Conservation (phyloP, 2,113 vertebrate species). For the Paradoxurus hermaphroditus region DNA sequence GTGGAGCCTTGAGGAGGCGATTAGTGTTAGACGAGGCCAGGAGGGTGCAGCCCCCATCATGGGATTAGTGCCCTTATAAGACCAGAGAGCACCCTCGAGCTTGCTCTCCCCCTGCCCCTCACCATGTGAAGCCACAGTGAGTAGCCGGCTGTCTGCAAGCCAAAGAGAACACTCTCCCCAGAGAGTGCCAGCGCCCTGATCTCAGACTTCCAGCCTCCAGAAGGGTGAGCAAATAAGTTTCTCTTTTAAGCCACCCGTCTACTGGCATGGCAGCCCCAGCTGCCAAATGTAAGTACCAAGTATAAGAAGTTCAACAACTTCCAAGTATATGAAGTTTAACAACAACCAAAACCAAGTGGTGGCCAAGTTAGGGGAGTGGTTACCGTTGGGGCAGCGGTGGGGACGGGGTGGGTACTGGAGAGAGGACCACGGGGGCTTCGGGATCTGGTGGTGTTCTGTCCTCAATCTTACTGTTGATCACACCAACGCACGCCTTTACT, state of each 20-base stretch:
- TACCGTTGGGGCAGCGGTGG: fast-evolving
- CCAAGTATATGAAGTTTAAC: neutral
- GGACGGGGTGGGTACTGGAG: fast-evolving
- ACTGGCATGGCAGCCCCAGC: neutral
- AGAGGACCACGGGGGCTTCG: neutral
- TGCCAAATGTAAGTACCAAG: neutral
- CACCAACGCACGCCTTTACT: neutral
- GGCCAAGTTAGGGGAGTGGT: neutral
- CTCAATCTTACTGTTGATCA: neutral
- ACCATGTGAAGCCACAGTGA: neutral
- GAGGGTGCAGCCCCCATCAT: neutral
- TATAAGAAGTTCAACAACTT: neutral
- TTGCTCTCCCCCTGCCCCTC: no score
- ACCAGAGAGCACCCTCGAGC: neutral
- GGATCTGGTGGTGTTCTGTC: neutral
- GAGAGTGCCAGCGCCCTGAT: neutral
- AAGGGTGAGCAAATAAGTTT: neutral
- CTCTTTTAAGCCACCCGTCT: neutral
- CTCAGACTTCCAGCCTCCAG: neutral
- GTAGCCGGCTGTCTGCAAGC: neutral
- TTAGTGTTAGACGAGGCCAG: neutral
- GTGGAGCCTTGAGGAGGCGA: neutral
- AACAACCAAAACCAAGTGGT: neutral
- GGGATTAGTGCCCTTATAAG: neutral
- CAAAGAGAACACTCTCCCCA: neutral